Conservation (phyloP, 2,888 invertebrate species). For the Biston stratarius region DNA sequence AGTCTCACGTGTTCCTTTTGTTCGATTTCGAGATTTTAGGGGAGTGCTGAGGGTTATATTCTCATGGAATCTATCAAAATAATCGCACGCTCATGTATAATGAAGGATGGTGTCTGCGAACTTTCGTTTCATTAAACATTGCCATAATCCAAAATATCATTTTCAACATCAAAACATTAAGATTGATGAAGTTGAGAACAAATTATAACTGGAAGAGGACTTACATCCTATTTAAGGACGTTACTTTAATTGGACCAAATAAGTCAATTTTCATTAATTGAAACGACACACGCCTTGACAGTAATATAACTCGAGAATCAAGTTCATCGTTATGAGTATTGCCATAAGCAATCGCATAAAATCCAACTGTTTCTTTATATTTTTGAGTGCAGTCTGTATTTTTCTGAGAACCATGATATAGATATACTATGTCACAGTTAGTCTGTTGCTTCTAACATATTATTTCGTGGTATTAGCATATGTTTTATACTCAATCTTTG, state of each 20-base stretch:
- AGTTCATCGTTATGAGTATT: slow-evolving; percentile 46
- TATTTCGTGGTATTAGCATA: slow-evolving; percentile 56
- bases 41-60: slow-evolving; percentile 82
- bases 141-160: slow-evolving; percentile 53
- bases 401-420: slow-evolving; percentile 67
- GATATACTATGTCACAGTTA: slow-evolving; percentile 65
- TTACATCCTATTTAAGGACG: slow-evolving; percentile 26
- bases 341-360: slow-evolving; percentile 75
- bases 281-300: slow-evolving; percentile 41
- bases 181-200: slow-evolving; percentile 37
- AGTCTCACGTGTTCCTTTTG: slow-evolving; percentile 83
- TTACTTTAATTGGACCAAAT: slow-evolving; percentile 44
- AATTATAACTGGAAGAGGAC: slow-evolving; percentile 14
- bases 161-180: slow-evolving; percentile 48
- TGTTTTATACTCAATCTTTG: slow-evolving; percentile 78
- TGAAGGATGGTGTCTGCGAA: slow-evolving; percentile 79
- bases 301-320: slow-evolving; percentile 45
- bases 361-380: slow-evolving; percentile 80
- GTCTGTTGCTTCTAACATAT: slow-evolving; percentile 46
- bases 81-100: slow-evolving; percentile 81
- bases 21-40: slow-evolving; percentile 84
- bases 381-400: slow-evolving; percentile 68
- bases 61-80: slow-evolving; percentile 84
- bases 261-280: slow-evolving; percentile 49
- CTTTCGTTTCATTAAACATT: slow-evolving; percentile 69